Percentiles rank a stretch among this genome's conserved stretches.
Evolutionary conservation across 2,888 invertebrate genomes (phyloP).

Genomic region (Napeogenes inachia): DNA sequence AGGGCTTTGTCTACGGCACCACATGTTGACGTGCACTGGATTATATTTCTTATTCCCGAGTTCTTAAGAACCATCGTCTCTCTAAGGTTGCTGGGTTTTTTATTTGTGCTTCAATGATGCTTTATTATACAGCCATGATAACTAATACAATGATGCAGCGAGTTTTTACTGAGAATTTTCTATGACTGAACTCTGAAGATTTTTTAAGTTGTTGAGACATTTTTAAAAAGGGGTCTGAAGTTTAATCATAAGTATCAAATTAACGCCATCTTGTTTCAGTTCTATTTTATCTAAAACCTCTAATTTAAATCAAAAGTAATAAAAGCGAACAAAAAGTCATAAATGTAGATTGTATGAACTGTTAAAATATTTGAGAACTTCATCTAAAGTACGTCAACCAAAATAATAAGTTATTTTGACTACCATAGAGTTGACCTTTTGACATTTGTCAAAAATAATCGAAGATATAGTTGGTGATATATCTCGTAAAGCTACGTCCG

Average conservation of each 20-base stretch:
- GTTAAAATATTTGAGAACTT: too few species aligned
- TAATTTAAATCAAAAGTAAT: too few species aligned
- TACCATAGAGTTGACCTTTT: not conserved
- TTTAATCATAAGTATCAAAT: not conserved
- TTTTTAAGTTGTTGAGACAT: conserved; percentile 13
- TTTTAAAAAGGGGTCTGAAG: conserved; percentile 1
- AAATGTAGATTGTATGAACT: too few species aligned
- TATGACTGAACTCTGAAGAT: conserved; percentile 18
- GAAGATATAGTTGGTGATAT: conserved; percentile 30
- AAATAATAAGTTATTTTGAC: too few species aligned
- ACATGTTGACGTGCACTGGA: conserved; percentile 24
- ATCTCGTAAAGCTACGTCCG: conserved; percentile 33
- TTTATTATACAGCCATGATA: conserved; percentile 36
- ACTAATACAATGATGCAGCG: conserved; percentile 33
- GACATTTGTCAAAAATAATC: conserved; percentile 20
- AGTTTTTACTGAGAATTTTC: conserved; percentile 25
- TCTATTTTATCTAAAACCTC: not conserved
- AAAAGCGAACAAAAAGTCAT: too few species aligned
- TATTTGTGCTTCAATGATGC: conserved; percentile 47
- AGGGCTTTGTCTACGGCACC: conserved; percentile 43
- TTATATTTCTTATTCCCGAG: conserved; percentile 20
- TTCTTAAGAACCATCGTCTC: conserved; percentile 18
- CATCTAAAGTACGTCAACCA: too few species aligned
- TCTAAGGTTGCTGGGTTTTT: conserved; percentile 28
- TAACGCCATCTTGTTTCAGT: not conserved